phyloP scores from a whole-genome alignment of 2,888 invertebrate species.

The Drosophila buzzatii region DNA sequence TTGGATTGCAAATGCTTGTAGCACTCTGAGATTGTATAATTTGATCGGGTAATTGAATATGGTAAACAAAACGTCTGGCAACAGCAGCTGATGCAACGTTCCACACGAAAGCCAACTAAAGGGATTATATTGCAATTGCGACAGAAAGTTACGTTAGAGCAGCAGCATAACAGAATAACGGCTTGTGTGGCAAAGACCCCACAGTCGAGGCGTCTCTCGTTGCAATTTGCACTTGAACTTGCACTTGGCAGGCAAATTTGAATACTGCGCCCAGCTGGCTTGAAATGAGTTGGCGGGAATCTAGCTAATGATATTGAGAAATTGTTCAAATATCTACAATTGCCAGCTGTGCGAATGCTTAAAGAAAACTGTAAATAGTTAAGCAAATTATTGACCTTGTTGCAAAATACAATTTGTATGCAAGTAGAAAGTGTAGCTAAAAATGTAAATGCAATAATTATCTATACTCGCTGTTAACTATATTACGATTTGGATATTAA shows the following conservation, averaged over 20 bases:
- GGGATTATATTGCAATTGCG: slow-evolving; percentile 51
- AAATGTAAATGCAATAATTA: neutral
- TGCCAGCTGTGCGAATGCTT: slow-evolving; percentile 1
- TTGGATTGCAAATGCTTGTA: slow-evolving; percentile 68
- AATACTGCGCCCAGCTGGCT: neutral
- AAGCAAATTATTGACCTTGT: slow-evolving; percentile 9
- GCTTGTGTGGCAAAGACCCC: neutral
- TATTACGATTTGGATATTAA: no score
- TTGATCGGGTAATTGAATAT: slow-evolving; percentile 43
- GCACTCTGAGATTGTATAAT: slow-evolving; percentile 42
- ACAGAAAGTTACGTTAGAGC: slow-evolving; percentile 9
- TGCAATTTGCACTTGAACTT: slow-evolving; percentile 67
- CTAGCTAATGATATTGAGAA: slow-evolving; percentile 10
- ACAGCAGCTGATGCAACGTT: slow-evolving; percentile 57
- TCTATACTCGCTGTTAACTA: no score
- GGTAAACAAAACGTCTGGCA: neutral
- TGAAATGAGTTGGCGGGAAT: slow-evolving; percentile 10
- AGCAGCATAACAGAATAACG: slow-evolving; percentile 6
- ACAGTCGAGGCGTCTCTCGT: slow-evolving; percentile 12
- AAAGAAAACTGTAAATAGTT: neutral
- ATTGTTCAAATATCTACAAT: slow-evolving; percentile 3
- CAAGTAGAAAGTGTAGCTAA: slow-evolving; percentile 4
- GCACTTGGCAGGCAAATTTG: slow-evolving; percentile 59
- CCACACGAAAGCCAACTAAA: slow-evolving; percentile 47
- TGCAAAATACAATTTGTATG: neutral